A percentile compares a stretch with the other conserved stretches of the same genome.
These are phyloP conservation scores for Rallus crepitans DNA, from an alignment of 2,797 vertebrate genomes.

Conservation along the genomic window DNA sequence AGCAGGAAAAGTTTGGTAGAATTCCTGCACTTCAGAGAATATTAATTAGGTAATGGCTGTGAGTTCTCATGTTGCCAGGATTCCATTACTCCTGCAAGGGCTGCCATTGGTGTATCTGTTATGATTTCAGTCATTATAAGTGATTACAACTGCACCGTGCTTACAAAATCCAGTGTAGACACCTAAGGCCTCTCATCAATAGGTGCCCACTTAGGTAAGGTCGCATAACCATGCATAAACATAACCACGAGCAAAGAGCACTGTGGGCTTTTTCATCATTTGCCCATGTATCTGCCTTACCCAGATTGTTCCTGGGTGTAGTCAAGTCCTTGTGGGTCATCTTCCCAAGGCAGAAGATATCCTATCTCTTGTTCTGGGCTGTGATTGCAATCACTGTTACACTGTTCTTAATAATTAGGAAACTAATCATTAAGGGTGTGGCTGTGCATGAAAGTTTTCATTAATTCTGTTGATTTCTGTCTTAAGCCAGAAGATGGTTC, in stretches of 20 bases:
- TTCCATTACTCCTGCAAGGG: neutral
- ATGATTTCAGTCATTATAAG: neutral
- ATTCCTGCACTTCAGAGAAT: neutral
- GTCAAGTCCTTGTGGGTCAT: neutral
- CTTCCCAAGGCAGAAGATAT: neutral
- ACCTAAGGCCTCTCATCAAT: neutral
- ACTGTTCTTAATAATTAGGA: neutral
- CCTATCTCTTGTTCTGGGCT: neutral
- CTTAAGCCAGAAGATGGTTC: slow-evolving; percentile 93
- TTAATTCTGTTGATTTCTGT: slow-evolving; percentile 27
- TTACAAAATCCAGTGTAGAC: neutral
- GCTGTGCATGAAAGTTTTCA: neutral
- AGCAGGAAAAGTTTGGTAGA: neutral
- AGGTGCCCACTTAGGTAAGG: neutral
- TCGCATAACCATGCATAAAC: neutral
- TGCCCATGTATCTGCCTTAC: neutral
- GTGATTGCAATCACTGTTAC: neutral
- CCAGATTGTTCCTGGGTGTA: neutral
- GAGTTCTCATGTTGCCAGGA: neutral
- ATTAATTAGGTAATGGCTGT: neutral
- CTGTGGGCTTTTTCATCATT: neutral
- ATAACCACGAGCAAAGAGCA: neutral
- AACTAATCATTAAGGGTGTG: neutral
- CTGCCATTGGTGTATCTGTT: neutral
- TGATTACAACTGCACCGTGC: neutral